Conservation (phyloP, 2,797 vertebrate genomes). For the Syndactyla subalaris region DNA sequence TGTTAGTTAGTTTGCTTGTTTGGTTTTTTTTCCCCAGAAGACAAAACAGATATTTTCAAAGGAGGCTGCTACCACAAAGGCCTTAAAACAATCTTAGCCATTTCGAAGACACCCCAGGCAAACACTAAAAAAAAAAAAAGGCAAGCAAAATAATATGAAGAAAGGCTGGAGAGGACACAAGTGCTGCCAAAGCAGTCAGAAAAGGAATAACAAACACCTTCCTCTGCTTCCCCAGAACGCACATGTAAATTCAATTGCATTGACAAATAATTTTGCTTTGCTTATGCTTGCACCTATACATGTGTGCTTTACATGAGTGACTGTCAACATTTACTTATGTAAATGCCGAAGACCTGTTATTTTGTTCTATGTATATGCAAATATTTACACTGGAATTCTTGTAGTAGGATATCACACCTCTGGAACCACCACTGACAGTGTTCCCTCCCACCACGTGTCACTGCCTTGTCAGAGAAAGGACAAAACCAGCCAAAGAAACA, state of each 20-base stretch:
- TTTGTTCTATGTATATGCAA: conserved; percentile 62
- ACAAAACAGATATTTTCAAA: not conserved
- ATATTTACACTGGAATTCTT: conserved; percentile 52
- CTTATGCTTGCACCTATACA: conserved; percentile 55
- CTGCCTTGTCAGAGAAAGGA: not conserved
- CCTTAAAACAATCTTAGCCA: not conserved
- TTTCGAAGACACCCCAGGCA: not conserved
- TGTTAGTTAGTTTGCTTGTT: not conserved
- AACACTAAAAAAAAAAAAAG: conserved; percentile 1
- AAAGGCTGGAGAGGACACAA: conserved; percentile 8
- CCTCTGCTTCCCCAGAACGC: not conserved
- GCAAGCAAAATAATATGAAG: not conserved
- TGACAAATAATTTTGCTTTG: conserved; percentile 58
- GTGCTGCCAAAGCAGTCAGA: conserved; percentile 38
- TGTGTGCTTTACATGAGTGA: conserved; percentile 39
- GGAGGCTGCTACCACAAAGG: not conserved
- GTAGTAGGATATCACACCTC: conserved; percentile 39
- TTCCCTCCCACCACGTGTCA: not conserved
- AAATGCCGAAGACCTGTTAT: conserved; percentile 43
- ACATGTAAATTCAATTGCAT: conserved; percentile 50
- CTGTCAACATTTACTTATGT: conserved; percentile 67
- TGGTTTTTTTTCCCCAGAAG: not conserved
- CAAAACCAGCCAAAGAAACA: not conserved
- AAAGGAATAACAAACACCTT: conserved; percentile 49
- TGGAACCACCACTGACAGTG: conserved; percentile 18